Evolutionary conservation across 1,140 invertebrate genomes (phyloP), one percentile per base, ranked within the genome.

Genomic region (Subanguina moxae): DNA sequence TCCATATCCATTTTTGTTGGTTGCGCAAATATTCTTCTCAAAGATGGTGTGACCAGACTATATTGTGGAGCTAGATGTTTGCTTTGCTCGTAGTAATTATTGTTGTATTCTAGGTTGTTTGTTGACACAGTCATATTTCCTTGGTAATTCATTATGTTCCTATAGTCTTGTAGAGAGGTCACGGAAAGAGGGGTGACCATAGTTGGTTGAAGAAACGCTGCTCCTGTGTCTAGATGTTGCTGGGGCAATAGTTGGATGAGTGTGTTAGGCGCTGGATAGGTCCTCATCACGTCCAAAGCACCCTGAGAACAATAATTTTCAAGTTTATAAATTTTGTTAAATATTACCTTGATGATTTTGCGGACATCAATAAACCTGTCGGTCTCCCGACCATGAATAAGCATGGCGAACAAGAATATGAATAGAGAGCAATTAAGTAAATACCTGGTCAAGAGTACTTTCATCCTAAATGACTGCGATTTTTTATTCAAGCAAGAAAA

Each of bases 1-100:
- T 71, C 70, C 38, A 71, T 48, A 28, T 71, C 70, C 1, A 15
- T 28, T 27, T 74, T n/a, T 15, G 72, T 71, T 25, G 70, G 70
- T 9, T 72, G 25, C 43, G 70, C 70, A 45, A 71, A 71, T 19
- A 73, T 30, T 30, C 57, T 45, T 27, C 23, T 17, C 0, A 70
- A 9, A 65, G 65, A 64, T 38, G 62, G 13, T 19, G 43, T 5
- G 13, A 19, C 19, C 62, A 7, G n/a, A 11, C 3, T 65, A 64
- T 59, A 19, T 64, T 56, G 38, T 64, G 62, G 42, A 5, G 42
- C 3, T n/a, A 28, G n/a, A 58, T 3, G 63, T 19, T 64, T 3
- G 5, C 3, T 64, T 3, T 62, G 25, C 25, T 25, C 1, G 19
- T n/a, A 28, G 28, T 21, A 7, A 32, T 61, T 19, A 21, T 3